Base-by-base conservation (phyloP, 1,140 invertebrate species). In the Aphaenogaster ashmeadi region DNA sequence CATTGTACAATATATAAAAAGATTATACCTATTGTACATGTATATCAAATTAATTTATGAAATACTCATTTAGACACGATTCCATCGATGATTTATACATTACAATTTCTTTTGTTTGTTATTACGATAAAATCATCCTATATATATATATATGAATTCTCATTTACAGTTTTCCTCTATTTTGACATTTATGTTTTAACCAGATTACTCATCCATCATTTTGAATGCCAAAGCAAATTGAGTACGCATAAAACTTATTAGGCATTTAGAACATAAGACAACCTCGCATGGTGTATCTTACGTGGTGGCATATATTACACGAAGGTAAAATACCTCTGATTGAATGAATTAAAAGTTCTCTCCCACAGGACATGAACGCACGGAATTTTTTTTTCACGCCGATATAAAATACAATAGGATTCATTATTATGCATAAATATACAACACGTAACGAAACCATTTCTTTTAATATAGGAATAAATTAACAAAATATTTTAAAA, bases 21-120 rank as follows among this genome's bases (percentile, higher is more conserved):
- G 88, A 93, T 93, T 90, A 92, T 88, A 89, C 18, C 69, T 90
- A 92, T 92, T 88, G 89, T 91, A 91, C 90, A 92, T 88, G 89
- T 88, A 88, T 92, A 89, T 89, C 90, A 93, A 86, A 93, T 92
- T 85, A 92, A 90, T 93, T 92, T 89, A 92, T 90, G 88, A 77
- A 91, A 92, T 83, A 88, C 36, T 88, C 86, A 60, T 89, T 92
- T 77, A 81, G 62, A 93, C 83, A 36, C 60, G 79, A 90, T 89
- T 87, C 56, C 80, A 89, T 36, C 66, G 62, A 90, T 89, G 52
- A 83, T 91, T 87, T 89, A 88, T 90, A 90, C 64, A 67, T 67
- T 67, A 66, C 69, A 90, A 89, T 89, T 52, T n/a, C 75, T 86
- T 47, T 74, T 52, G 44, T 88, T 89, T 88, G 89, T 93, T 93